Evolutionary conservation across 2,888 invertebrate species (phyloP), one percentile per base, ranked within the genome.

Genomic region (Drosophila vallismaia): DNA sequence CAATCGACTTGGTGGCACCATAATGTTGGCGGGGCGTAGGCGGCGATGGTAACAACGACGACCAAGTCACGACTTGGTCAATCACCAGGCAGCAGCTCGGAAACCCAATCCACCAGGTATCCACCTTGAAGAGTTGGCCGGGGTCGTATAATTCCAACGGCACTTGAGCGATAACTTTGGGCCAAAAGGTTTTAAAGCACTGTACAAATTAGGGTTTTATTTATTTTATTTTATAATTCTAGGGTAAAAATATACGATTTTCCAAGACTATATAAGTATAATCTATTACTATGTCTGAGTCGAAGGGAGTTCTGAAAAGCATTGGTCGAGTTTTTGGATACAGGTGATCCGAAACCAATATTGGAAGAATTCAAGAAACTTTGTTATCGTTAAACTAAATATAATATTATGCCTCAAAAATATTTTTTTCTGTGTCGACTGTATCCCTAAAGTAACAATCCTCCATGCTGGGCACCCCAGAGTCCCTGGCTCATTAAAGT

Each of bases 401-500:
- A 14, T 14, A 14, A 1, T 14, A 14, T 14, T 14, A 14, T 14
- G 14, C 14, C 0, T 3, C n/a, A 8, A 40, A 14, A 4, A 14
- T 3, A 3, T 14, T 40, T 36, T 4, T 42, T 19, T 1, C 40
- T 2, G 40, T 42, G 40, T 19, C 3, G 8, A 7, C 9, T 8
- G 1, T 19, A 4, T 8, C 1, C 38, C 9, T 3, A 3, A 19
- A 19, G 19, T 19, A 40, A 46, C n/a, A 29, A 38, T 56, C 14
- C 51, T 52, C 5, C 62, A 59, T 54, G 57, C 63, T 63, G 71
- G 10, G 56, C 44, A 40, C 38, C 8, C 63, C 60, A 60, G 63
- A 50, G 58, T 68, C 81, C 75, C 68, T 28, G 70, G 74, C 86
- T 82, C 86, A 82, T 82, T 82, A 82, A 82, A 80, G 59, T 71